Base-by-base conservation (phyloP, 2,888 invertebrate species). In the Cactoblastis cactorum region DNA sequence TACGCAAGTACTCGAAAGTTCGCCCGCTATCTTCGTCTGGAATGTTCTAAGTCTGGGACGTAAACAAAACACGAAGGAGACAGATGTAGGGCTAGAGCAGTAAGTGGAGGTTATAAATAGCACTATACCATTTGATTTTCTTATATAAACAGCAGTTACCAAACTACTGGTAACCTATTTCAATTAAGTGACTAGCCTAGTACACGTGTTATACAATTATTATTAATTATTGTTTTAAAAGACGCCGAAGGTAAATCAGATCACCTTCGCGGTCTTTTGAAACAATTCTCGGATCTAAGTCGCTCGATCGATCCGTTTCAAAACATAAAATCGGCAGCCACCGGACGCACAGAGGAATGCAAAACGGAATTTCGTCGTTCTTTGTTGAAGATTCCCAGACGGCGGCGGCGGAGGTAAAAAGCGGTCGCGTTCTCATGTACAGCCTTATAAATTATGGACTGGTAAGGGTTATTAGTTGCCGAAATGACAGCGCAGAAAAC, bases 381-480 rank as follows among this genome's bases (percentile, higher is more conserved):
- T 86, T 86, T 83, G 87, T 83, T 78, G 77, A 77, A 73, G 88
- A 89, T 89, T 88, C 89, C 83, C 89, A 89, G 89, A 89, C 89
- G 78, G 75, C 79, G 80, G 71, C 75, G 66, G 62, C 43, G 53
- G 67, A 71, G 66, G 82, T 78, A 89, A 89, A 89, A 89, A 88
- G 85, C 81, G 77, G 81, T 78, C 82, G 77, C 76, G 74, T 74
- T 78, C 81, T 77, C 75, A 74, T 74, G 71, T 68, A 69, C 78
- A 74, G 77, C 77, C 80, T 79, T 80, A 76, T 82, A 85, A 82
- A 85, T 85, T 81, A 83, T 82, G 77, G 81, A 69, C 75, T 64
- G 69, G 67, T 50, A 65, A 67, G 69, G 74, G 76, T 79, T 82
- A 85, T 84, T 83, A 82, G 83, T 78, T 74, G 80, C 69, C 79